Evolutionary conservation across 2,113 vertebrate species (phyloP).

Genomic region (Phyllostomus hastatus): DNA sequence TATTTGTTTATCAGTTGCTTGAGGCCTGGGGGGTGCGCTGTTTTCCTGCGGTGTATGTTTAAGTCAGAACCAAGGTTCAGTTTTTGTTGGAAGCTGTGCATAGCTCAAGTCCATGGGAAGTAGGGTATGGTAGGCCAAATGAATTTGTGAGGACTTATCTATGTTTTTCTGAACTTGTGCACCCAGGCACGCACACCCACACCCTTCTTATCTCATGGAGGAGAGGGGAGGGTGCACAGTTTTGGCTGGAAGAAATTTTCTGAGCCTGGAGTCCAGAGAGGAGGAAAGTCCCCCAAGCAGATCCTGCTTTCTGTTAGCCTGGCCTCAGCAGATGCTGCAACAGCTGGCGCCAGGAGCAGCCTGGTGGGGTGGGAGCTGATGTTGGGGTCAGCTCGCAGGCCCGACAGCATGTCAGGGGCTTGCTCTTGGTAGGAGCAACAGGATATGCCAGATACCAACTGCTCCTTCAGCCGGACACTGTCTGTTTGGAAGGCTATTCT

Average conservation of each 20-base stretch:
- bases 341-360: slow-evolving; percentile 38
- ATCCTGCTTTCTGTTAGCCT: not conserved
- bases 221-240: not conserved
- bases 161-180: not conserved
- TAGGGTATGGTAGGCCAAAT: not conserved
- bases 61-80: not conserved
- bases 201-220: not conserved
- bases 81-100: not conserved
- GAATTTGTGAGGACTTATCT: not conserved
- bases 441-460: not conserved
- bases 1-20: not conserved
- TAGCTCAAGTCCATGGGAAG: slow-evolving; percentile 24
- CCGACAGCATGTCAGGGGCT: not conserved
- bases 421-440: slow-evolving; percentile 14
- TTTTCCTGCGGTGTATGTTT: slow-evolving; percentile 35
- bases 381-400: slow-evolving; percentile 1
- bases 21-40: not conserved
- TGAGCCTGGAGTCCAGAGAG: not conserved
- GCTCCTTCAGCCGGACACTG: not conserved
- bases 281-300: not conserved
- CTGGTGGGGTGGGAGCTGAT: not conserved
- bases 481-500: not conserved
- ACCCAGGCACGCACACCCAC: too few relatives aligned
- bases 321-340: slow-evolving; percentile 27
- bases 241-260: not conserved